Evolutionary conservation across 1,140 invertebrate genomes (phyloP), one percentile per base, ranked within the genome.

Genomic region (Triops longicaudatus): DNA sequence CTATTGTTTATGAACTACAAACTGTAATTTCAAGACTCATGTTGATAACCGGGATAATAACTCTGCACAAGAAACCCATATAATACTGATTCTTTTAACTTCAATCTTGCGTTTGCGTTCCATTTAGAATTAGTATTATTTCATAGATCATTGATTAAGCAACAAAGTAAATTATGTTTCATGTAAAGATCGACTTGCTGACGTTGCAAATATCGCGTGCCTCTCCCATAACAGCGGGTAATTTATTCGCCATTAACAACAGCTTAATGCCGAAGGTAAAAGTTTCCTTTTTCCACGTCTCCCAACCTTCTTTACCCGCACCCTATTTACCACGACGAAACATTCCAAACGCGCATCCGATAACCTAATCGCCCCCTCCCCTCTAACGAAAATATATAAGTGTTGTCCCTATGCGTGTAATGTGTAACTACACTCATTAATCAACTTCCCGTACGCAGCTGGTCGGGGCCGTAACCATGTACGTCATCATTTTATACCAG

Each of bases 401-500:
- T 37, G 31, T 37, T 37, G 31, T 37, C 31, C 7, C 31, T 2
- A 37, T 37, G 31, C 31, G 31, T 37, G 31, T 37, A 37, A 37
- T 37, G 7, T 22, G 14, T 63, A 63, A 63, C 44, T 63, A 14
- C 12, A 14, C 22, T 63, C 50, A 63, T 63, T 63, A 63, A 22
- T 63, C 50, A 63, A 37, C 31, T 37, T 37, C 31, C 50, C 50
- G 14, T n/a, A 63, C n/a, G n/a, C 50, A 63, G 50, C 22, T 63
- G 50, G 50, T 17, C 1, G 17, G n/a, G 22, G n/a, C 22, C 22
- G 50, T 63, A 14, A 63, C 17, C 22, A 63, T 22, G 50, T n/a
- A 63, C 50, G 50, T 63, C 50, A 22, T 63, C n/a, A 63, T 63
- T 63, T 63, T 63, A 63, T 63, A 63, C 50, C n/a, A 63, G 31